Evolutionary conservation across 2,797 vertebrate genomes (phyloP), one percentile per base, ranked within the genome.

Genomic region (Pristis pectinata): DNA sequence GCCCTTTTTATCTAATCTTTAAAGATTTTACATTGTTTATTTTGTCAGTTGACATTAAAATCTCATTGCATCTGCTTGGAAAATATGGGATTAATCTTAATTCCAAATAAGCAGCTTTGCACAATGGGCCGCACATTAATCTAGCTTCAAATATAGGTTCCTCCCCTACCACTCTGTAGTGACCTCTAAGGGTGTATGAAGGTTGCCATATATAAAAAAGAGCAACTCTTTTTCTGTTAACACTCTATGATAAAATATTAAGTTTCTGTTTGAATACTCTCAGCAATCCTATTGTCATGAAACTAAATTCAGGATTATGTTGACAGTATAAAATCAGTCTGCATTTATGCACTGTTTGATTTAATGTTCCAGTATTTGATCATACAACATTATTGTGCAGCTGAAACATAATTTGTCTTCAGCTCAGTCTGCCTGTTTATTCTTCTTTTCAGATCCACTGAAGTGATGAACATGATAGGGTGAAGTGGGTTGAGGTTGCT

Each of bases 71-170:
- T 91, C 87, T 91, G 61, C 87, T 91, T 24, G 19, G 61, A 24
- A 87, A 91, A 91, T 67, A 41, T 91, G n/a, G 61, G 87, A 67
- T 91, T 91, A 91, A n/a, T 91, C 85, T 91, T 91, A 91, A 91
- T 91, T 91, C 87, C 17, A 91, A 64, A 91, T 91, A 67, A 67
- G 61, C 34, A 67, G 87, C 59, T 91, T 67, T 91, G 87, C n/a
- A 67, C 79, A 44, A 41, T 80, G 17, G 17, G 41, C 4, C 17
- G 80, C 41, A 44, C 17, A 44, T 44, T 80, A 80, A 80, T 44
- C 37, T 19, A 44, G 41, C 79, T 44, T 17, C 37, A 80, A 44
- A 44, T 41, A 19, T 44, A 44, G 37, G 0, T 22, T 44, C 41
- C 19, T 44, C 37, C 72, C 37, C 34, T 22, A 37, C 37, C 44